phyloP scores from a whole-genome alignment of 2,888 invertebrate genomes.

The Aporophyla lueneburgensis region DNA sequence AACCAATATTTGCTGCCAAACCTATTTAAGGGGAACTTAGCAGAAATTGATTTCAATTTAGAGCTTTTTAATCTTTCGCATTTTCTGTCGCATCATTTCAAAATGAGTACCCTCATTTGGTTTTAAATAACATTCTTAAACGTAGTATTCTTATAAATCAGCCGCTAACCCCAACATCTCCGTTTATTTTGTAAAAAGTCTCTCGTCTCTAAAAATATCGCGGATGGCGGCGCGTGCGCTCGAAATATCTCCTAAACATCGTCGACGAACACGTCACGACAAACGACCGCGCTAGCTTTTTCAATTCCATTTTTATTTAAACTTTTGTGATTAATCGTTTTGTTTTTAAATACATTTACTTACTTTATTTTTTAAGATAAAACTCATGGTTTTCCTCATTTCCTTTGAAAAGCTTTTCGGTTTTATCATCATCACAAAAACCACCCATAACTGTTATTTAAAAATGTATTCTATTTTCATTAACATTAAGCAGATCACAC shows the following conservation, averaged over 20 bases:
- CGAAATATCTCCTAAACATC: slow-evolving; percentile 84
- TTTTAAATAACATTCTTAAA: slow-evolving; percentile 42
- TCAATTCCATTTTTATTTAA: slow-evolving; percentile 61
- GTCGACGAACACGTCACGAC: slow-evolving; percentile 77
- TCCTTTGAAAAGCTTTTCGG: slow-evolving; percentile 11
- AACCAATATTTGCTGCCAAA: slow-evolving; percentile 17
- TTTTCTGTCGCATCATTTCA: background rate
- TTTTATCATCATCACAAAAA: slow-evolving; percentile 21
- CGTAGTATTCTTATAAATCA: slow-evolving; percentile 80
- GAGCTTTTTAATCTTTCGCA: background rate
- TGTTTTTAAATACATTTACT: slow-evolving; percentile 50
- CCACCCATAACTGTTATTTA: slow-evolving; percentile 19
- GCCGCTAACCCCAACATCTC: slow-evolving; percentile 81
- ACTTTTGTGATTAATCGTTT: slow-evolving; percentile 59
- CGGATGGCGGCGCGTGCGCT: slow-evolving; percentile 83
- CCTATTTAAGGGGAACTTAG: slow-evolving; percentile 1
- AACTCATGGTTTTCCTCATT: background rate
- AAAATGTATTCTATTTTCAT: slow-evolving; percentile 25
- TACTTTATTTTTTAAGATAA: slow-evolving; percentile 31
- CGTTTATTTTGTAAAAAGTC: slow-evolving; percentile 89
- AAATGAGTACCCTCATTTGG: slow-evolving; percentile 17
- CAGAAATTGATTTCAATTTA: background rate
- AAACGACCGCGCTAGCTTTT: slow-evolving; percentile 66
- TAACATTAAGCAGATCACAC: slow-evolving; percentile 32
- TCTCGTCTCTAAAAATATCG: slow-evolving; percentile 88